phyloP scores from a whole-genome alignment of 2,113 vertebrate species.

The Castor canadensis region DNA sequence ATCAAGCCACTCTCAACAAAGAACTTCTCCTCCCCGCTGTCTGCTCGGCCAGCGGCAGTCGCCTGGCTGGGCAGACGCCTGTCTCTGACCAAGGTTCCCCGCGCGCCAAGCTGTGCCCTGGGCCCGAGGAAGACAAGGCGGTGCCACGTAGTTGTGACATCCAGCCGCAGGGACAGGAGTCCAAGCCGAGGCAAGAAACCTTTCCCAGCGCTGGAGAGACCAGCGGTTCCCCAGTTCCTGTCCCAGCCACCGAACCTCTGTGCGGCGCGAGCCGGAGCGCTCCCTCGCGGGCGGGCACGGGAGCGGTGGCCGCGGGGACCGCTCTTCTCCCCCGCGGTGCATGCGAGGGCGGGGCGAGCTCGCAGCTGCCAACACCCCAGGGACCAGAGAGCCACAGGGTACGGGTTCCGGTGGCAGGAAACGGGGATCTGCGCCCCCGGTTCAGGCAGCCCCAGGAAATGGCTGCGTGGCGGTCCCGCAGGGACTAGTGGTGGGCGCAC shows the following conservation, averaged over 20 bases:
- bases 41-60: not conserved
- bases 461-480: not conserved
- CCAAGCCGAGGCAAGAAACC: too few species aligned
- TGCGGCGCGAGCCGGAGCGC: not conserved
- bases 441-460: constrained; percentile 26
- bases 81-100: not conserved
- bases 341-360: not conserved
- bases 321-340: accelerated
- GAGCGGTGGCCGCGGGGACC: accelerated
- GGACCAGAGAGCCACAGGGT: not conserved
- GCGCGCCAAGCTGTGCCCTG: accelerated
- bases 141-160: accelerated
- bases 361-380: not conserved
- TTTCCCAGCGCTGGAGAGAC: accelerated
- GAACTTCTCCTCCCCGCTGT: not conserved
- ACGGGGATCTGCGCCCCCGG: not conserved
- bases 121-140: accelerated
- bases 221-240: not conserved
- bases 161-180: accelerated
- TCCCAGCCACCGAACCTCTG: not conserved
- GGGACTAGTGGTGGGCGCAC: not conserved
- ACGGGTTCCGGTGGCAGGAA: constrained; percentile 40
- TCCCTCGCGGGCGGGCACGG: constrained; percentile 25
- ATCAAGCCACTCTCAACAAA: not conserved
- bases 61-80: not conserved